Conservation (phyloP, 2,888 invertebrate species). For the Drosophila paracracens region DNA sequence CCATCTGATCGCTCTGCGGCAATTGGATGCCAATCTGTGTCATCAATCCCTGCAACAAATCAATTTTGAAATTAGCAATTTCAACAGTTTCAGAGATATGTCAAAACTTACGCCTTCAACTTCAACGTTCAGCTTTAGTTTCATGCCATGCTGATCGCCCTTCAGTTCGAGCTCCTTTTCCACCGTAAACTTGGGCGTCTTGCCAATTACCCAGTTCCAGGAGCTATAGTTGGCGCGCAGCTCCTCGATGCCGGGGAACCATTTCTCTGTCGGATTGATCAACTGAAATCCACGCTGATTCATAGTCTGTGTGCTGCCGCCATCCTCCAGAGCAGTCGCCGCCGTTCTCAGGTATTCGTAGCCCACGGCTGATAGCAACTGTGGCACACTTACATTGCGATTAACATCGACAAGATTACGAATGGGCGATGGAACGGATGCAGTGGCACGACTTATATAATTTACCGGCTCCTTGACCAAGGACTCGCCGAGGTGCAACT, state of each 20-base stretch:
- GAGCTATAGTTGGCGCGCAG: slow-evolving; percentile 89
- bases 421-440: slow-evolving; percentile 92
- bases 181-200: slow-evolving; percentile 93
- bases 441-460: slow-evolving; percentile 94
- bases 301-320: slow-evolving; percentile 89
- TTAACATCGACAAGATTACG: slow-evolving; percentile 93
- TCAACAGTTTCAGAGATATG: rapidly evolving
- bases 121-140: slow-evolving; percentile 87
- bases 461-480: slow-evolving; percentile 91
- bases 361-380: slow-evolving; percentile 92
- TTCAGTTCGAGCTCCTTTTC: slow-evolving; percentile 84
- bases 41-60: slow-evolving; percentile 81
- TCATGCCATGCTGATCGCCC: slow-evolving; percentile 86
- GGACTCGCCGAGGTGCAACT: slow-evolving; percentile 89
- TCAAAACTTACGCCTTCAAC: slow-evolving; percentile 82
- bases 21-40: slow-evolving; percentile 81
- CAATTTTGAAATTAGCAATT: background rate
- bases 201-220: slow-evolving; percentile 96
- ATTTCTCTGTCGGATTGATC: slow-evolving; percentile 93
- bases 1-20: slow-evolving; percentile 82
- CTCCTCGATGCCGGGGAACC: slow-evolving; percentile 93
- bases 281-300: slow-evolving; percentile 93
- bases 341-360: slow-evolving; percentile 93
- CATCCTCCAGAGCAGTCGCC: slow-evolving; percentile 89
- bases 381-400: slow-evolving; percentile 89